Conservation (phyloP, 2,888 invertebrate genomes). For the Aelia acuminata region DNA sequence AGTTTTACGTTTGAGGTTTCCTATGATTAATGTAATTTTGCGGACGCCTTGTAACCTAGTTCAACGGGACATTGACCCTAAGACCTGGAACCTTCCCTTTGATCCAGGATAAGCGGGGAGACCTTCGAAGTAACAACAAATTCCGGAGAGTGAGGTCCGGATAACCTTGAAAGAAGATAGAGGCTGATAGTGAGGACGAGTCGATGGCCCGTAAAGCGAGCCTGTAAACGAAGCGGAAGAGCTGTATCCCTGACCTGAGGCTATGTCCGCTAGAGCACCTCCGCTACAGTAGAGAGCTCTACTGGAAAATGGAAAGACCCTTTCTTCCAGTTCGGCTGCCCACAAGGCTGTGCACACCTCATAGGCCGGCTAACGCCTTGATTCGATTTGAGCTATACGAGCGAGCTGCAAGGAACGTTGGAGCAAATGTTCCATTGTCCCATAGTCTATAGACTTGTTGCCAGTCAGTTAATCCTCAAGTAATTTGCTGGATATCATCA, state of each 20-base stretch:
- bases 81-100: not conserved
- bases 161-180: not conserved
- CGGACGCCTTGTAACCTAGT: not conserved
- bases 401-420: not conserved
- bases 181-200: not conserved
- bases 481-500: not conserved
- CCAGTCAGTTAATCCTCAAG: not conserved
- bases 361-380: not conserved
- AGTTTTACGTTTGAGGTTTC: not conserved
- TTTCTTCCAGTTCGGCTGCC: not conserved
- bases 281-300: not conserved
- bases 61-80: not conserved
- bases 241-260: not conserved
- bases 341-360: constrained; percentile 39
- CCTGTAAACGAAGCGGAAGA: not conserved
- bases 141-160: not conserved
- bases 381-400: constrained; percentile 11
- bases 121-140: not conserved
- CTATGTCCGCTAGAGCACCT: constrained; percentile 26
- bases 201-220: constrained; percentile 16
- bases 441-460: not conserved
- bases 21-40: not conserved
- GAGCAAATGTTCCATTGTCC: not conserved
- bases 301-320: constrained; percentile 18
- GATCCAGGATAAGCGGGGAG: not conserved